Percentiles rank a stretch among this genome's conserved stretches.
phyloP scores from a whole-genome alignment of 2,888 invertebrate genomes.

The Plagiodera versicolora region DNA sequence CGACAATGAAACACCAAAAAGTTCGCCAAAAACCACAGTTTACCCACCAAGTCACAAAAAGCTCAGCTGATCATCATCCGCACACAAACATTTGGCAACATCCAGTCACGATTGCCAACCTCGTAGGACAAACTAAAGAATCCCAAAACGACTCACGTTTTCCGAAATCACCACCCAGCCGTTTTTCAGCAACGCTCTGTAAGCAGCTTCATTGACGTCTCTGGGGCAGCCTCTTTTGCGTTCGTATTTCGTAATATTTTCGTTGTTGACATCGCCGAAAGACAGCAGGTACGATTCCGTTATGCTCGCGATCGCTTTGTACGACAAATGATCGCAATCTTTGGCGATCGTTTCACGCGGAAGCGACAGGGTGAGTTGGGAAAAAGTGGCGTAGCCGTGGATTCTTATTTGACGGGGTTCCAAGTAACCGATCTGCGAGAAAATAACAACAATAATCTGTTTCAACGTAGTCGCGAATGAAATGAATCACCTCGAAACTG shows the following conservation, averaged over 20 bases:
- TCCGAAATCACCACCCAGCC: slow-evolving; percentile 37
- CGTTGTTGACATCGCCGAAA: slow-evolving; percentile 11
- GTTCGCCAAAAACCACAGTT: too few relatives aligned
- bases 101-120: too few relatives aligned
- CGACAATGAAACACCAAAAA: too few relatives aligned
- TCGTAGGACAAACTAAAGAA: too few relatives aligned
- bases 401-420: slow-evolving; percentile 60
- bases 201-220: slow-evolving; percentile 16
- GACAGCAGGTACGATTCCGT: slow-evolving; percentile 27
- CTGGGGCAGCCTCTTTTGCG: slow-evolving; percentile 16
- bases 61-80: too few relatives aligned
- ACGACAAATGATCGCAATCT: slow-evolving; percentile 17
- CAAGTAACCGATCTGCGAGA: slow-evolving; percentile 60
- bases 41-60: too few relatives aligned
- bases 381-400: slow-evolving; percentile 61
- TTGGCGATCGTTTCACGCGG: slow-evolving; percentile 47
- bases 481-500: slow-evolving; percentile 44
- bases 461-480: neutral
- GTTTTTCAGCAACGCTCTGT: slow-evolving; percentile 18
- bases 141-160: neutral
- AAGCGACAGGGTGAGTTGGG: slow-evolving; percentile 60
- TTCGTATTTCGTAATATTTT: neutral
- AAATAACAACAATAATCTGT: neutral
- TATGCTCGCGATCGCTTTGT: slow-evolving; percentile 32
- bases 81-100: too few relatives aligned